Conservation (phyloP, 2,113 vertebrate genomes). For the Ciconia boyciana region DNA sequence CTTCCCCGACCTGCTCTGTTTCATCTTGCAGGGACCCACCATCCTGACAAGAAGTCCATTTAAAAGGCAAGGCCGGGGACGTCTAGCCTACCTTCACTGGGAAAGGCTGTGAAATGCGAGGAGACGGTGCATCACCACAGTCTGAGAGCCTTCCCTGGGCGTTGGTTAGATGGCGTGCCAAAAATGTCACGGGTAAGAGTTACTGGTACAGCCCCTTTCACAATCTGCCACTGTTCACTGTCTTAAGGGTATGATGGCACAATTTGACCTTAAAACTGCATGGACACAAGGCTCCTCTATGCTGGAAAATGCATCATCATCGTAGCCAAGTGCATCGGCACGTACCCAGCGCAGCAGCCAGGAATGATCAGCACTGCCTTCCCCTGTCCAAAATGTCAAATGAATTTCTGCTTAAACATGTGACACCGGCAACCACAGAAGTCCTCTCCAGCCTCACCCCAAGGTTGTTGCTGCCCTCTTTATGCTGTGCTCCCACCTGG, state of each 20-base stretch:
- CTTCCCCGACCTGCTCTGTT: not conserved
- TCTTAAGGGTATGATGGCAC: not conserved
- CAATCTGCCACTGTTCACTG: not conserved
- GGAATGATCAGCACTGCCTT: not conserved
- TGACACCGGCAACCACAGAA: not conserved
- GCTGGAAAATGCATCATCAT: not conserved
- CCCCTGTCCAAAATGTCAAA: not conserved
- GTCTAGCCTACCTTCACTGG: not conserved
- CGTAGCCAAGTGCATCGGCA: not conserved
- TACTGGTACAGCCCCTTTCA: not conserved
- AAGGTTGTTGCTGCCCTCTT: not conserved
- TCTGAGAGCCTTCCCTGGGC: not conserved
- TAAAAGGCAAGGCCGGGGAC: not conserved
- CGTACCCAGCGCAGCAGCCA: rapidly evolving
- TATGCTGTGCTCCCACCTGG: not conserved
- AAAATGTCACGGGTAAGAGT: not conserved
- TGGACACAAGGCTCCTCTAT: not conserved
- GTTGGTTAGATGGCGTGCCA: not conserved
- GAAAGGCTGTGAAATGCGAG: not conserved
- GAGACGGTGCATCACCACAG: not conserved
- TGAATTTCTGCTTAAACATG: not conserved
- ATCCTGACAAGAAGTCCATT: not conserved
- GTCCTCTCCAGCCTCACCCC: not conserved
- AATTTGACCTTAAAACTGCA: not conserved
- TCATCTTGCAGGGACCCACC: not conserved